phyloP scores from a whole-genome alignment of 2,113 vertebrate genomes.

The Phyllopteryx taeniolatus region DNA sequence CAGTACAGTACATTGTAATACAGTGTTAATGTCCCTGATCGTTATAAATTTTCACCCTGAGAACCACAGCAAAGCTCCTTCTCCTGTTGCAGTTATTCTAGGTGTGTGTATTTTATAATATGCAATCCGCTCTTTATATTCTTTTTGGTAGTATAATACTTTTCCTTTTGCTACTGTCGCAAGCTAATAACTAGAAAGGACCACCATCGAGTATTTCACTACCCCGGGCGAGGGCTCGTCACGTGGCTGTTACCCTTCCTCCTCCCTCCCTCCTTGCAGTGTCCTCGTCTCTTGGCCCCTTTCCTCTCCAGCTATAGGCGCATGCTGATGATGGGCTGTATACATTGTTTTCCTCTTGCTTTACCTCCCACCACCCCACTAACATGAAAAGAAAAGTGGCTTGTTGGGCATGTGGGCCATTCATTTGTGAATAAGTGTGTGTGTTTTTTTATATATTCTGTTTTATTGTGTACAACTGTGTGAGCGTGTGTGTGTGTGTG shows the following conservation, averaged over 20 bases:
- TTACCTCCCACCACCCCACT: slow-evolving; percentile 17
- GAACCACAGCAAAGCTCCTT: background rate
- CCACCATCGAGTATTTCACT: background rate
- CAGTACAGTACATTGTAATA: background rate
- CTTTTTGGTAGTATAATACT: background rate
- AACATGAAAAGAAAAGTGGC: slow-evolving; percentile 20
- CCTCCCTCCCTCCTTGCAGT: background rate
- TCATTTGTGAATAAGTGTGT: slow-evolving; percentile 12
- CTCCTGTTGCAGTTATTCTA: background rate
- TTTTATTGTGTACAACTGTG: slow-evolving; percentile 9
- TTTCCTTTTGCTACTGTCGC: background rate
- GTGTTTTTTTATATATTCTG: slow-evolving; percentile 35
- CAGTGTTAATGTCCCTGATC: background rate
- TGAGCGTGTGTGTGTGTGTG: slow-evolving; percentile 10
- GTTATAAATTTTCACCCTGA: background rate
- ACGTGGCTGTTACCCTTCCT: slow-evolving; percentile 21
- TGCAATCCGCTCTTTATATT: background rate
- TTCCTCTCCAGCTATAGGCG: background rate
- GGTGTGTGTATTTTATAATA: background rate
- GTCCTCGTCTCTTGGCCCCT: slow-evolving; percentile 1
- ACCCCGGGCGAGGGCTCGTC: slow-evolving; percentile 24
- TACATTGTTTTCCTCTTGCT: slow-evolving; percentile 11
- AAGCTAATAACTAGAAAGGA: background rate
- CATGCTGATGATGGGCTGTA: slow-evolving; percentile 29
- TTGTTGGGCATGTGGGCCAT: slow-evolving; percentile 12